These are phyloP conservation scores for Coryphaenoides rupestris DNA, from an alignment of 2,113 vertebrate species.

Conservation along the genomic window DNA sequence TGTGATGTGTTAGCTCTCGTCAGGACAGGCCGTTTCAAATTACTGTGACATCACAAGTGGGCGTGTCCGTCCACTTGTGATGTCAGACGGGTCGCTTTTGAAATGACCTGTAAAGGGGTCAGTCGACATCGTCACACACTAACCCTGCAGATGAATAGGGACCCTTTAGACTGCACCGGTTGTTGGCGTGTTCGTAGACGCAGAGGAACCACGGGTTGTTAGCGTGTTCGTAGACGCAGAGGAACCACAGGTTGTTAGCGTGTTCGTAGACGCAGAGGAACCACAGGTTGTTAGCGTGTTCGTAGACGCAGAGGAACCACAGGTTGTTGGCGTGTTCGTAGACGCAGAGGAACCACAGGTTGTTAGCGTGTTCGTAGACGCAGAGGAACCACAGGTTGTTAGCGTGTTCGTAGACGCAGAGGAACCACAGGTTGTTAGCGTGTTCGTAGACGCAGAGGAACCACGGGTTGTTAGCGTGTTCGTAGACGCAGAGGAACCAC, in stretches of 20 bases:
- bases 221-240: constrained; percentile 15
- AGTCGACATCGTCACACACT: too few relatives aligned
- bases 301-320: constrained; percentile 18
- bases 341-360: constrained; percentile 19
- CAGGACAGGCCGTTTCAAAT: too few relatives aligned
- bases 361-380: constrained; percentile 13
- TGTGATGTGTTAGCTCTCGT: too few relatives aligned
- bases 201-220: constrained; percentile 6
- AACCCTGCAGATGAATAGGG: too few relatives aligned
- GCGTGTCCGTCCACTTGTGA: too few relatives aligned
- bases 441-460: constrained; percentile 18
- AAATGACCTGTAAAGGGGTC: too few relatives aligned
- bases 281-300: background rate
- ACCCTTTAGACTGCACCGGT: too few relatives aligned
- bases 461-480: background rate
- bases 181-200: too few relatives aligned
- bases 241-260: background rate
- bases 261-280: constrained; percentile 18
- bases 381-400: constrained; percentile 7
- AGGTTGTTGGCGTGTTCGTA: background rate
- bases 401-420: constrained; percentile 15
- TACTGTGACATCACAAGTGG: too few relatives aligned
- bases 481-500: constrained; percentile 18
- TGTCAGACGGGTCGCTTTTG: too few relatives aligned
- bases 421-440: background rate